Percentiles rank a stretch among this genome's conserved stretches.
phyloP scores from a whole-genome alignment of 2,113 vertebrate species.

The Elaphurus davidianus region DNA sequence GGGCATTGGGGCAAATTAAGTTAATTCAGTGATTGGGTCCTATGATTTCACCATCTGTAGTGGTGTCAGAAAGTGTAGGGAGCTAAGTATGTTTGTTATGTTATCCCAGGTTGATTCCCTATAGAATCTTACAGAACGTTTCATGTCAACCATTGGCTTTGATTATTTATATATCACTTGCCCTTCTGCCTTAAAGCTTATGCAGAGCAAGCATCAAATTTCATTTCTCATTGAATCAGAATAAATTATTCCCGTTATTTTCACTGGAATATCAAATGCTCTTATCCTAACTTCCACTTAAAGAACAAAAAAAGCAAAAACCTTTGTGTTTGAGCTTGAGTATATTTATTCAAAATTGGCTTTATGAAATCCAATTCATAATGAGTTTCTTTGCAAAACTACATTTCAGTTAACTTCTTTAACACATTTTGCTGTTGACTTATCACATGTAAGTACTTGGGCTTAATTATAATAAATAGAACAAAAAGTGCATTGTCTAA shows the following conservation, averaged over 20 bases:
- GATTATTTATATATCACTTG: background rate
- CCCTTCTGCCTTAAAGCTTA: background rate
- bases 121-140: background rate
- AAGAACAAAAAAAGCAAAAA: background rate
- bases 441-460: background rate
- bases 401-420: background rate
- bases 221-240: background rate
- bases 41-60: background rate
- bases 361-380: background rate
- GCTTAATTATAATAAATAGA: slow-evolving; percentile 10
- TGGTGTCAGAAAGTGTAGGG: background rate
- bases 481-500: background rate
- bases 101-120: background rate
- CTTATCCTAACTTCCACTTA: background rate
- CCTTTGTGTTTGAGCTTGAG: background rate
- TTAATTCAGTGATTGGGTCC: background rate
- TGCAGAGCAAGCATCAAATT: background rate
- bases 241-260: background rate
- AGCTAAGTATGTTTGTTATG: background rate
- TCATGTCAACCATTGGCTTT: background rate
- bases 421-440: background rate
- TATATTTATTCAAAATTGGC: background rate
- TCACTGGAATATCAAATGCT: background rate
- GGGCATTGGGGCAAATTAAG: background rate
- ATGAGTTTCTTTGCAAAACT: background rate